Base-by-base conservation (phyloP, 2,797 vertebrate genomes). In the Potorous gilbertii region DNA sequence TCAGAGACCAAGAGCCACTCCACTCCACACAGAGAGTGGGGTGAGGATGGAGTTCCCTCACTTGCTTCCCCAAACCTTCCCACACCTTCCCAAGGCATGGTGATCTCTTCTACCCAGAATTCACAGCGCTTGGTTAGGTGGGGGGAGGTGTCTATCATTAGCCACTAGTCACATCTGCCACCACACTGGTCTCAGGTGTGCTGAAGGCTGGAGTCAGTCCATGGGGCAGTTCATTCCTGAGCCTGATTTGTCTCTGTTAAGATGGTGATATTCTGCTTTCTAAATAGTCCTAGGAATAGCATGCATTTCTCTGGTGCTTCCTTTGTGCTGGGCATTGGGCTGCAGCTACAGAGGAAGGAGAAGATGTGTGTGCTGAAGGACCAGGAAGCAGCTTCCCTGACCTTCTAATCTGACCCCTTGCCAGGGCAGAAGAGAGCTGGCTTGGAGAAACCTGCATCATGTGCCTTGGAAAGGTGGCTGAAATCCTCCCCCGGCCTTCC, bases 151-250 rank as follows among this genome's bases (percentile, higher is more conserved):
- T 40, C 62, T 66, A 1, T 62, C 62, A 74, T 74, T 40, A 74
- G n/a, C 1, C 1, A 1, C 31, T n/a, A n/a, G 62, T 18, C 5
- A 18, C 62, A 95, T 27, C 4, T 34, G 24, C 50, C 34, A 0
- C 29, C 90, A 0, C 6, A 96, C 54, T 66, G 74, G 89, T 74
- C 3, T 90, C 31, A 11, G 59, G 31, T 28, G 3, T 46, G 16
- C 89, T 92, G 92, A 95, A 55, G 91, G 1, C 91, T 66, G 91
- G 55, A 56, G 74, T 40, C 66, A 92, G 95, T 93, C 46, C 18
- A 18, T 90, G 55, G 55, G 74, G 50, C 66, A 92, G 95, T 93
- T 40, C 18, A 18, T 90, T 21, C 46, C 54, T 94, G 29, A 91
- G 91, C 87, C 93, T 1, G 1, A 0, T 91, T 93, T 94, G 62